Base-by-base conservation (phyloP, 2,113 vertebrate genomes). In the Lethenteron reissneri region DNA sequence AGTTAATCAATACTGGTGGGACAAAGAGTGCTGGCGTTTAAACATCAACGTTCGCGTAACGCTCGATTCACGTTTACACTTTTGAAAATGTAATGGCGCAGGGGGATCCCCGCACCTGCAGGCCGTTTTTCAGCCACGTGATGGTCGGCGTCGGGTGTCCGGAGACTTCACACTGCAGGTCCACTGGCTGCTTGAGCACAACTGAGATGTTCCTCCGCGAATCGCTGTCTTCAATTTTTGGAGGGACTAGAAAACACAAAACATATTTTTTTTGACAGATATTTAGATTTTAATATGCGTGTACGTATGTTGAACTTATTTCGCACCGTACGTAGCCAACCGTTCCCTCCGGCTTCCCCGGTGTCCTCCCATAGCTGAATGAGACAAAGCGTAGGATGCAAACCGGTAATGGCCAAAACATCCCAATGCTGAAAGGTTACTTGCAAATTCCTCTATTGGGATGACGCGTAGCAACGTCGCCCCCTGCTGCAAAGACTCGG, bases 101-200 rank as follows among this genome's bases (percentile, higher is more conserved):
- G 41, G 41, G 41, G 41, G 41, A 5, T 4, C 1, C 56, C 80
- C 81, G 64, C 83, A 99, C 94, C 82, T 81, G 83, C 69, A 74
- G 71, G 17, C 83, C 86, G 72, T 89, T 84, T 78, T 88, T 92
- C 77, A 87, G 88, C 94, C 94, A 99, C 58, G 78, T 87, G 74
- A 95, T 81, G 70, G 84, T 71, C 56, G 92, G 92, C 12, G 85
- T 79, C 1, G 94, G 90, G 64, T 80, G 86, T 74, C 92, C 94
- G 74, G 82, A 86, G 70, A 84, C 85, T 74, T 95, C 90, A 81
- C 94, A 99, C 70, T 83, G 73, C 75, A 99, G 82, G 77, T 68
- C 87, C 75, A 82, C 76, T 25, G 82, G 79, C 71, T 94, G 88
- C 75, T 81, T 83, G 75, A 87, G 72, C 58, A 87, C 79, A 72